Conservation (phyloP, 2,888 invertebrate species). For the Pilophorus perplexus region DNA sequence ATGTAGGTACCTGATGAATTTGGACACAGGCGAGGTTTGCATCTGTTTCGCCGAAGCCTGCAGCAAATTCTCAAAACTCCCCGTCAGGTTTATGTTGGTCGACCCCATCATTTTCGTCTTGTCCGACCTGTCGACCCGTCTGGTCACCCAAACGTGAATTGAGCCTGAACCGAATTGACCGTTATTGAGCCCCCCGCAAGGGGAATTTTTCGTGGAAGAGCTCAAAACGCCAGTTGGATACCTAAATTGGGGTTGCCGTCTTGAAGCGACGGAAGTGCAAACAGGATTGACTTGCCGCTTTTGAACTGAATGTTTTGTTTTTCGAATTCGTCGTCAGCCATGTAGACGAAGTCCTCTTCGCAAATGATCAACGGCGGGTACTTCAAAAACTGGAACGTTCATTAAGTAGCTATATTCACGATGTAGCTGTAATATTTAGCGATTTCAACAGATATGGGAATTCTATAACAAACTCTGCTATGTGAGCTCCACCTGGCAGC, state of each 20-base stretch:
- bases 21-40: slow-evolving; percentile 14
- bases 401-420: slow-evolving; percentile 4
- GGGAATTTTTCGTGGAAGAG: background rate
- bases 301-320: slow-evolving; percentile 40
- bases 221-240: background rate
- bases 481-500: no score
- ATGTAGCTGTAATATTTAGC: background rate
- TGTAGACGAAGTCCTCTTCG: slow-evolving; percentile 44
- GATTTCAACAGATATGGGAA: background rate
- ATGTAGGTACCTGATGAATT: slow-evolving; percentile 22
- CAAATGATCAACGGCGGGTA: slow-evolving; percentile 44
- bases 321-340: slow-evolving; percentile 23
- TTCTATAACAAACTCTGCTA: background rate
- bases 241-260: slow-evolving; percentile 13
- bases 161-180: no score
- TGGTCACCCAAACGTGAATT: slow-evolving; percentile 37
- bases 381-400: slow-evolving; percentile 34
- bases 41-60: slow-evolving; percentile 24
- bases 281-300: slow-evolving; percentile 45
- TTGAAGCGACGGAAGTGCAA: slow-evolving; percentile 24
- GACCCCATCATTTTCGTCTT: slow-evolving; percentile 31
- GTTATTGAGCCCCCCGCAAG: no score
- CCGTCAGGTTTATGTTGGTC: slow-evolving; percentile 34
- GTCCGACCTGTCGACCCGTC: slow-evolving; percentile 8
- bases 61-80: slow-evolving; percentile 43